These are phyloP conservation scores for Microchrysa polita DNA, from an alignment of 2,888 invertebrate genomes.

Conservation along the genomic window DNA sequence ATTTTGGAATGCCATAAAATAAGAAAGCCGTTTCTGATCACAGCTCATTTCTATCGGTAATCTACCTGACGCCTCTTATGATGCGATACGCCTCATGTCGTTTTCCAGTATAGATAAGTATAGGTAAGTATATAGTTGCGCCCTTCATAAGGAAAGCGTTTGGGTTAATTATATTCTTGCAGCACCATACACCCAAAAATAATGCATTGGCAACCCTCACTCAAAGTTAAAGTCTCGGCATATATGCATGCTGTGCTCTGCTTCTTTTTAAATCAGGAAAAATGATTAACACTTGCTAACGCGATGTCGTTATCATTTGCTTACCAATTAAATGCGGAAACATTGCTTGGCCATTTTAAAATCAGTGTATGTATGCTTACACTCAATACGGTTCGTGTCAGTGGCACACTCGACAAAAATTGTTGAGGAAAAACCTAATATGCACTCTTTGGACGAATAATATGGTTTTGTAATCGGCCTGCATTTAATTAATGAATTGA, in stretches of 20 bases:
- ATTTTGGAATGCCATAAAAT: too few relatives aligned
- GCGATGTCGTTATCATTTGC: constrained; percentile 41
- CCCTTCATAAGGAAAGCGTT: too few relatives aligned
- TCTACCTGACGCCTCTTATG: too few relatives aligned
- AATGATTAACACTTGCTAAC: constrained; percentile 42
- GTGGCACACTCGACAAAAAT: too few relatives aligned
- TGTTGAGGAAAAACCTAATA: not conserved
- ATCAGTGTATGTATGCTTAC: constrained; percentile 2
- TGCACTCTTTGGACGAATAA: not conserved
- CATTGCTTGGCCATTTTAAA: constrained; percentile 38
- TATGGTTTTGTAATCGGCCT: constrained; percentile 34
- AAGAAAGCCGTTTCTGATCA: too few relatives aligned
- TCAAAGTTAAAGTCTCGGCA: not conserved
- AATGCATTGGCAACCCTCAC: not conserved
- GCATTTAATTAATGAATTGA: constrained; percentile 41
- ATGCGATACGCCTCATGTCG: too few relatives aligned
- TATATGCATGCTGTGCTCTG: not conserved
- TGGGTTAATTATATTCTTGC: too few relatives aligned
- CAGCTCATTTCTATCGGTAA: too few relatives aligned
- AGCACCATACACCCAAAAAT: too few relatives aligned
- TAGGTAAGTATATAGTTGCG: too few relatives aligned
- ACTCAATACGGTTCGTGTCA: too few relatives aligned
- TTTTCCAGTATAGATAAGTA: too few relatives aligned
- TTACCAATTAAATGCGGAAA: constrained; percentile 41
- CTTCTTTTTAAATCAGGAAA: constrained; percentile 27